A percentile compares a stretch with the other conserved stretches of the same genome.
Evolutionary conservation across 2,113 vertebrate species (phyloP).

Genomic region (Aldabrachelys gigantea): DNA sequence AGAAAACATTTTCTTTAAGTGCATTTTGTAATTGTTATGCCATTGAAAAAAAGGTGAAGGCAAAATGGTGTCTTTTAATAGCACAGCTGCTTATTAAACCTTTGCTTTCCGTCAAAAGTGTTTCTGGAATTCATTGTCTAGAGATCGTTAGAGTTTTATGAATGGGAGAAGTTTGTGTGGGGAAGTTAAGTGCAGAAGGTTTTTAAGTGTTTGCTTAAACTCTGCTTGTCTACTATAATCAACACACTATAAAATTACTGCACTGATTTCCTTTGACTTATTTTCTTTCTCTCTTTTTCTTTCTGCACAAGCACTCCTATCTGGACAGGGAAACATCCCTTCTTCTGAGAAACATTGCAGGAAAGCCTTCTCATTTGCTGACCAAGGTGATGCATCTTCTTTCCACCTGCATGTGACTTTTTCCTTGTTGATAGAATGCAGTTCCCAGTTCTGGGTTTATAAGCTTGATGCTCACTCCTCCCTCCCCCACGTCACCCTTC

Average conservation of each 20-base stretch:
- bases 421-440: slow-evolving; percentile 71
- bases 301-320: slow-evolving; percentile 97
- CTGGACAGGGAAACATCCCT: slow-evolving; percentile 99
- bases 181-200: neutral
- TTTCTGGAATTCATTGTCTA: neutral
- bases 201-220: slow-evolving; percentile 38
- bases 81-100: neutral
- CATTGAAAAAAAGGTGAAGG: neutral
- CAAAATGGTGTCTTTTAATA: neutral
- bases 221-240: slow-evolving; percentile 64
- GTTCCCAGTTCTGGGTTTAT: slow-evolving; percentile 36
- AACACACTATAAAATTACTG: slow-evolving; percentile 76
- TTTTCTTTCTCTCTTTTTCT: slow-evolving; percentile 81
- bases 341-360: slow-evolving; percentile 99
- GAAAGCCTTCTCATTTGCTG: slow-evolving; percentile 99
- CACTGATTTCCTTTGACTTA: slow-evolving; percentile 87
- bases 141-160: slow-evolving; percentile 7
- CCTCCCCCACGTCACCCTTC: neutral
- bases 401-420: slow-evolving; percentile 80
- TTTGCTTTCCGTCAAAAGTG: neutral
- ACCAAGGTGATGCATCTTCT: slow-evolving; percentile 95
- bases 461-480: slow-evolving; percentile 29
- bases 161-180: neutral
- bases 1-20: slow-evolving; percentile 44
- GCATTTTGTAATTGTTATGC: neutral